Evolutionary conservation across 2,888 invertebrate species (phyloP).

Genomic region (Tipula helvola): DNA sequence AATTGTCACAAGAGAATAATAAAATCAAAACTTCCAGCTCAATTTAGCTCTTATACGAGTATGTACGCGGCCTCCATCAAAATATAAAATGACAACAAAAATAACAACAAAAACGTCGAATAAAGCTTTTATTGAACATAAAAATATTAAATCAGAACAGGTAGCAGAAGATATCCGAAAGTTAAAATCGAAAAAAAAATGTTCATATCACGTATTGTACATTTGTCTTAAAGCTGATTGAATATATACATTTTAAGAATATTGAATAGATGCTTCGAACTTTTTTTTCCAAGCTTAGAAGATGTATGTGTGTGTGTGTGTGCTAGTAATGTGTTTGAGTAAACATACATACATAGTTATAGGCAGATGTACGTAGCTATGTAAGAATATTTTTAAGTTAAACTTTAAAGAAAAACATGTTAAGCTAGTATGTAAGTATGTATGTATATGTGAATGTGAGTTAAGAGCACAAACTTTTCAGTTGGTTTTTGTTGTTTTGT

Average conservation of each 20-base stretch:
- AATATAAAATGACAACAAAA: background rate
- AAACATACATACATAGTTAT: background rate
- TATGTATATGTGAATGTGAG: background rate
- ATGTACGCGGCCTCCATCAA: background rate
- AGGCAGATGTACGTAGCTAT: background rate
- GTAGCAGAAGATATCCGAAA: background rate
- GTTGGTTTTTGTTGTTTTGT: background rate
- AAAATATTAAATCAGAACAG: background rate
- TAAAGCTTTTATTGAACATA: background rate
- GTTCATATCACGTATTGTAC: background rate
- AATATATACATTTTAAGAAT: background rate
- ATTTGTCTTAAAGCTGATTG: slow-evolving; percentile 4
- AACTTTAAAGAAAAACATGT: background rate
- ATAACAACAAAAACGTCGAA: background rate
- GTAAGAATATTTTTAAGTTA: background rate
- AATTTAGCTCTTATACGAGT: background rate
- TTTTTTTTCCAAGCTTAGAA: background rate
- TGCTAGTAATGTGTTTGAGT: background rate
- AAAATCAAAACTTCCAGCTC: background rate
- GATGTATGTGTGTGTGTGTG: background rate
- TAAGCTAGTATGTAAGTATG: background rate
- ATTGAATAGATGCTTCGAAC: background rate
- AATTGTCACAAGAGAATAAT: background rate
- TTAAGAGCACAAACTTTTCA: background rate
- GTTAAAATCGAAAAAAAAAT: background rate